Evolutionary conservation across 30 jellyfish, hydroid and myxozoan genomes (phyloP).

Genomic region (Aurelia aurita complex sp. Pacific): DNA sequence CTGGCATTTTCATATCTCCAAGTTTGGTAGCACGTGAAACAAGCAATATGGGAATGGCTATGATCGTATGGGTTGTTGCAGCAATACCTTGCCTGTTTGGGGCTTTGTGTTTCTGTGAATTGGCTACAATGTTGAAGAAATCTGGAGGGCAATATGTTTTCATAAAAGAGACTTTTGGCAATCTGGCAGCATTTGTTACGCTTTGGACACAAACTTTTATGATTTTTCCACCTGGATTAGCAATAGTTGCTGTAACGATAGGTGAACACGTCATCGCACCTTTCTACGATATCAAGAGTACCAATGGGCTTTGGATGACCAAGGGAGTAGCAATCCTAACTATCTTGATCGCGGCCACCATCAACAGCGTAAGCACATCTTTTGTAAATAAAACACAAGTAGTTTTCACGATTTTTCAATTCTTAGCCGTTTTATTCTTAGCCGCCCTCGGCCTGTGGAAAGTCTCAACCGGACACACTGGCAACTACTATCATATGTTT

Average conservation of each 20-base stretch:
- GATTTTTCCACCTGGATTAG: conserved; percentile 38
- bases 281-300: conserved; percentile 9
- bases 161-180: conserved; percentile 46
- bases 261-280: conserved; percentile 46
- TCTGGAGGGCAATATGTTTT: conserved; percentile 58
- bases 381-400: background rate
- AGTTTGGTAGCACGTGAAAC: no score
- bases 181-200: conserved; percentile 33
- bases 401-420: conserved; percentile 39
- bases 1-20: no score
- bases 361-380: conserved; percentile 41
- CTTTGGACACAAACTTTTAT: conserved; percentile 42
- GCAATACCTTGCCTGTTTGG: no score
- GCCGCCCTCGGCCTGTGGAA: conserved; percentile 58
- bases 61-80: no score
- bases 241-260: conserved; percentile 36
- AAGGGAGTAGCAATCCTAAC: conserved; percentile 44
- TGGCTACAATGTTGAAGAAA: conserved; percentile 37
- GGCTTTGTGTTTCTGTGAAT: no score
- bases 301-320: conserved; percentile 21
- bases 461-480: conserved; percentile 40
- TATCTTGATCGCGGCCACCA: conserved; percentile 22
- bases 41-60: no score
- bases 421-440: conserved; percentile 38
- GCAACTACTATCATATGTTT: conserved; percentile 21